Conservation (phyloP, 2,113 vertebrate species). For the Sinocyclocheilus grahami region DNA sequence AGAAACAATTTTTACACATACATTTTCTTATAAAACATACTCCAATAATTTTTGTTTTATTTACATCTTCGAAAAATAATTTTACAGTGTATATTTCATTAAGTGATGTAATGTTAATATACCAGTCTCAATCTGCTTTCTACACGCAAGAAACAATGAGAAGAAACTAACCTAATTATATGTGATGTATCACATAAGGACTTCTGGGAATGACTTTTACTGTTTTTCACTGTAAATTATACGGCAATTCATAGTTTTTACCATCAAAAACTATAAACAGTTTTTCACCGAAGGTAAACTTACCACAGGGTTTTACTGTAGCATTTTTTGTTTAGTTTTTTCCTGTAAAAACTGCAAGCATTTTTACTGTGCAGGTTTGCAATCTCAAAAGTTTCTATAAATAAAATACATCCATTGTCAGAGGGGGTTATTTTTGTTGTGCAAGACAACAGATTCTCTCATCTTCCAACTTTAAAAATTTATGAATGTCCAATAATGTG, state of each 20-base stretch:
- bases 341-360: not conserved
- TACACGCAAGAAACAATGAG: not conserved
- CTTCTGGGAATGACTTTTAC: not conserved
- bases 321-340: not conserved
- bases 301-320: not conserved
- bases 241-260: not conserved
- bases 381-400: not conserved
- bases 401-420: not conserved
- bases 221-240: not conserved
- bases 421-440: not conserved
- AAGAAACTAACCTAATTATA: not conserved
- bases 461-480: conserved; percentile 42
- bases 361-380: not conserved
- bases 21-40: no score
- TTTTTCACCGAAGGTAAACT: not conserved
- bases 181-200: not conserved
- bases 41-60: no score
- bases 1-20: no score
- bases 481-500: conserved; percentile 44
- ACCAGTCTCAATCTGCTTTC: not conserved
- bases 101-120: not conserved
- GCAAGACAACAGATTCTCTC: not conserved
- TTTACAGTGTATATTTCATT: not conserved
- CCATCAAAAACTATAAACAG: not conserved
- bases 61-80: no score